Evolutionary conservation across 2,797 vertebrate genomes (phyloP).

Genomic region (Anguilla obscura): DNA sequence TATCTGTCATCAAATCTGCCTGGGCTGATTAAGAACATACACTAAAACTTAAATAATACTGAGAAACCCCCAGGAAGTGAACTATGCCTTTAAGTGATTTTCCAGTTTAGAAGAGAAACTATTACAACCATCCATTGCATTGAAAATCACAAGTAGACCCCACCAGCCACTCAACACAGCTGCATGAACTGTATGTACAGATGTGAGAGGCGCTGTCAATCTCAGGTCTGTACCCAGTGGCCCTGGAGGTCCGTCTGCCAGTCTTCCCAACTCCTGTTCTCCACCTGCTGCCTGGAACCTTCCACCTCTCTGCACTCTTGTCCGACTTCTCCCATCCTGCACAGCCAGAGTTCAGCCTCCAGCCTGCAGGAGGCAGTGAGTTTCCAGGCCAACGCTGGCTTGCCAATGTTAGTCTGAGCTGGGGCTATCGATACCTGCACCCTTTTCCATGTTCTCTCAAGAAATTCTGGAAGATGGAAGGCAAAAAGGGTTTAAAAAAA

Average conservation of each 20-base stretch:
- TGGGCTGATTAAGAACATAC: too few relatives aligned
- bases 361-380: slow-evolving; percentile 77
- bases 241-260: not conserved
- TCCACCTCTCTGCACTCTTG: slow-evolving; percentile 52
- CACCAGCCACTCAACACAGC: not conserved
- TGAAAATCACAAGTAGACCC: too few relatives aligned
- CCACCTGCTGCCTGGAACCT: slow-evolving; percentile 48
- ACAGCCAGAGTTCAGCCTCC: slow-evolving; percentile 71
- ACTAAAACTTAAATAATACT: too few relatives aligned
- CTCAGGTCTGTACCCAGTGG: slow-evolving; percentile 58
- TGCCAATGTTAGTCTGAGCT: slow-evolving; percentile 31
- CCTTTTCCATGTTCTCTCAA: slow-evolving; percentile 57
- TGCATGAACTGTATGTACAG: not conserved
- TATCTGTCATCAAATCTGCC: too few relatives aligned
- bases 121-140: too few relatives aligned
- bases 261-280: not conserved
- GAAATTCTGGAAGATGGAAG: slow-evolving; percentile 49
- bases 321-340: slow-evolving; percentile 54
- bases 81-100: too few relatives aligned
- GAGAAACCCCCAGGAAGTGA: too few relatives aligned
- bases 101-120: too few relatives aligned
- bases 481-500: not conserved
- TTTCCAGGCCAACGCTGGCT: slow-evolving; percentile 64
- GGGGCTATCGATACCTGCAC: slow-evolving; percentile 56
- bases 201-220: not conserved